Conservation (phyloP, 2,797 vertebrate species). For the Ispidina lecontei region DNA sequence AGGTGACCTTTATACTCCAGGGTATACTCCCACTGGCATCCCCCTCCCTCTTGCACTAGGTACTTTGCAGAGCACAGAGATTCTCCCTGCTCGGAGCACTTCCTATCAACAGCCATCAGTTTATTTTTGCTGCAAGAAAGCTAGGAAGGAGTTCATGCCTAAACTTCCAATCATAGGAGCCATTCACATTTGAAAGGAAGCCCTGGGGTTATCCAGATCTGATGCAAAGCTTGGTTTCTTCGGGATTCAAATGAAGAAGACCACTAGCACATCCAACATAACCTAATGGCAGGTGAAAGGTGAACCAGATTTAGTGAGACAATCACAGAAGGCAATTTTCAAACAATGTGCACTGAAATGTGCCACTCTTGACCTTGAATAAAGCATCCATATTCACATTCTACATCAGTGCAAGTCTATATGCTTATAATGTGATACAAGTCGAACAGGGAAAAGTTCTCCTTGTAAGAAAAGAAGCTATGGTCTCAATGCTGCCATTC, state of each 20-base stretch:
- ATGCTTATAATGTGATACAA: background rate
- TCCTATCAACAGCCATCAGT: background rate
- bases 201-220: background rate
- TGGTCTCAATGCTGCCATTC: background rate
- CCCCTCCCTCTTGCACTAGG: background rate
- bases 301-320: background rate
- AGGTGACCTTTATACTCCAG: background rate
- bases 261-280: background rate
- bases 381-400: background rate
- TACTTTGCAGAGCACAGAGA: background rate
- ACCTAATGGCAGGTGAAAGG: background rate
- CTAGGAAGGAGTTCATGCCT: background rate
- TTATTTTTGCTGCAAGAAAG: background rate
- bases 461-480: background rate
- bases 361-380: background rate
- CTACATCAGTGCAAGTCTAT: background rate
- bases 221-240: background rate
- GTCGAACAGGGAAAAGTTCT: background rate
- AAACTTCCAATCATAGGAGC: background rate
- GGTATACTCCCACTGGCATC: background rate
- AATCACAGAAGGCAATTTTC: background rate
- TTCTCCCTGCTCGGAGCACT: background rate
- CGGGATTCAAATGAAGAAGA: background rate
- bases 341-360: background rate
- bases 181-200: background rate